These are phyloP conservation scores for Zoanthus sociatus DNA, from an alignment of 92 coral and sea anemone species.

Conservation along the genomic window DNA sequence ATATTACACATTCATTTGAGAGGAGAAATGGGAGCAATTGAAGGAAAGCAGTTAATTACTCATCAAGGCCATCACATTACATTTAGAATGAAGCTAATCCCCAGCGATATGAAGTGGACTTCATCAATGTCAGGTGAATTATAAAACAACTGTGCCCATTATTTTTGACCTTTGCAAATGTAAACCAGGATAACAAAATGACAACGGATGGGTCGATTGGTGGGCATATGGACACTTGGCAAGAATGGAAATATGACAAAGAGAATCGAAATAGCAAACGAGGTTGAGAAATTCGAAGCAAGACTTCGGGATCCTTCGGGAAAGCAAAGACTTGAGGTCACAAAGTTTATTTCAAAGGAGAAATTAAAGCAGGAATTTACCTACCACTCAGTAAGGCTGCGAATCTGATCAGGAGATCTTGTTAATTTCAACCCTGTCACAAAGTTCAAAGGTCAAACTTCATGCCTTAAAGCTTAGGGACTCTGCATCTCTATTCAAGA, in stretches of 20 bases:
- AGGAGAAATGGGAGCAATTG: conserved; percentile 69
- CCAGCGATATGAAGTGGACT: not conserved
- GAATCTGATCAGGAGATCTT: conserved; percentile 36
- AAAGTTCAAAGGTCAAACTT: conserved; percentile 45
- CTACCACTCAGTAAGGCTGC: too few species aligned
- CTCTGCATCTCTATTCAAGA: conserved; percentile 60
- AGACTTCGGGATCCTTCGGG: conserved; percentile 27
- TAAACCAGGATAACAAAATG: not conserved
- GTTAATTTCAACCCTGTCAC: conserved; percentile 36
- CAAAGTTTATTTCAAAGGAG: conserved; percentile 15
- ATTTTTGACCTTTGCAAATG: not conserved
- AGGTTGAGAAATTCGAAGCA: conserved; percentile 14
- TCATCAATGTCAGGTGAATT: not conserved
- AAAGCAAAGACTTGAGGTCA: conserved; percentile 40
- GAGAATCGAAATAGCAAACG: not conserved
- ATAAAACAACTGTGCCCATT: not conserved
- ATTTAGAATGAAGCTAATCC: not conserved
- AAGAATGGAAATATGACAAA: not conserved
- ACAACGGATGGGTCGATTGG: not conserved
- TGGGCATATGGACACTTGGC: conserved; percentile 3
- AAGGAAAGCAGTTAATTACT: conserved; percentile 56
- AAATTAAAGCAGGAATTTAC: conserved; percentile 14
- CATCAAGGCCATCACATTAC: conserved; percentile 35
- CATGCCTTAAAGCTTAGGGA: conserved; percentile 62
- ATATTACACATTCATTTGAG: conserved; percentile 56